Conservation (phyloP, 30 jellyfish, hydroid and myxozoan genomes). For the Mastigias papua region DNA sequence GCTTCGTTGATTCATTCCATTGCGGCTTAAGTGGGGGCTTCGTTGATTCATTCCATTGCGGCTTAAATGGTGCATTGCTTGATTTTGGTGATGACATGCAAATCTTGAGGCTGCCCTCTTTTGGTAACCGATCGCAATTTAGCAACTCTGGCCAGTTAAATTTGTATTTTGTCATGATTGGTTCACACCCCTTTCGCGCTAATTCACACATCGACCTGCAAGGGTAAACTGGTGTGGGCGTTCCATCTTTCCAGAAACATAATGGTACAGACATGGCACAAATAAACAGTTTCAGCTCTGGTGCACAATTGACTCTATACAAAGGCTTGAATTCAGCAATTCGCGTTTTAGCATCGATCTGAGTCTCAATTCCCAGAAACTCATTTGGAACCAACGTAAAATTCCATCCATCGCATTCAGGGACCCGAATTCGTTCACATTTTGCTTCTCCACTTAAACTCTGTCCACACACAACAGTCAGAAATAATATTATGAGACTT, state of each 20-base stretch:
- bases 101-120: constrained; percentile 5
- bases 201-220: constrained; percentile 93
- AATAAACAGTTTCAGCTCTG: constrained; percentile 73
- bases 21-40: too few relatives aligned
- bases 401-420: constrained; percentile 76
- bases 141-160: constrained; percentile 89
- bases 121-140: constrained; percentile 75
- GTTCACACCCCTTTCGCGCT: constrained; percentile 94
- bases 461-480: constrained; percentile 50
- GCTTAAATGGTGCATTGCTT: neutral
- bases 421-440: constrained; percentile 50
- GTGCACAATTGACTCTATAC: constrained; percentile 81
- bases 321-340: constrained; percentile 87
- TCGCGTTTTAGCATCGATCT: constrained; percentile 79
- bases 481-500: constrained; percentile 12
- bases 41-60: too few relatives aligned
- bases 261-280: constrained; percentile 92
- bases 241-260: constrained; percentile 77
- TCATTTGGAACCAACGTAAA: constrained; percentile 81
- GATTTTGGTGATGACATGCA: constrained; percentile 80
- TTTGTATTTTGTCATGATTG: constrained; percentile 76
- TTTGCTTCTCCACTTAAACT: constrained; percentile 40
- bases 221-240: constrained; percentile 86
- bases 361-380: constrained; percentile 79
- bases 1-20: too few relatives aligned